Conservation (phyloP, 1,140 invertebrate species). For the Solen grandis region DNA sequence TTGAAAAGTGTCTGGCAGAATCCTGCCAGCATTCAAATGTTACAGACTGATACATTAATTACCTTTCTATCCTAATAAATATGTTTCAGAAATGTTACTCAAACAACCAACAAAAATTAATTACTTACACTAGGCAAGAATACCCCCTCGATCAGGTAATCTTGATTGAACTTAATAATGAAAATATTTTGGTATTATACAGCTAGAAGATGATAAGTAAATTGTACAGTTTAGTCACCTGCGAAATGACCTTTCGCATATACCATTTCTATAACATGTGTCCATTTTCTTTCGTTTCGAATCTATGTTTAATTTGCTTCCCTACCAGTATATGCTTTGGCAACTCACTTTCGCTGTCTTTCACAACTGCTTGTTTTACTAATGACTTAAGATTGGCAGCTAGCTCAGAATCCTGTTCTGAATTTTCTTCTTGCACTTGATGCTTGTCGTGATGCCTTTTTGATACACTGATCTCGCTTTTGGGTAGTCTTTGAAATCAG, state of each 20-base stretch:
- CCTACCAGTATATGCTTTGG: slow-evolving; percentile 41
- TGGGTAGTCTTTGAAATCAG: slow-evolving; percentile 14
- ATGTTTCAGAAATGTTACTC: no score
- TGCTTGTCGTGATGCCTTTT: slow-evolving; percentile 19
- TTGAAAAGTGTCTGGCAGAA: no score
- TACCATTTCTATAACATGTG: not conserved
- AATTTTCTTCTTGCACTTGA: slow-evolving; percentile 22
- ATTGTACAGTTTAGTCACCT: no score
- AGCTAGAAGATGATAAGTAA: no score
- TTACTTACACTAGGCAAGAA: no score
- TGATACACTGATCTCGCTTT: slow-evolving; percentile 13
- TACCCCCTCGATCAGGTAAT: no score
- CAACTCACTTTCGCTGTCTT: slow-evolving; percentile 14
- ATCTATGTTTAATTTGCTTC: slow-evolving; percentile 23
- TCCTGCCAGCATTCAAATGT: no score
- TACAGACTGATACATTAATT: no score
- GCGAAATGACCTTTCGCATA: slow-evolving; percentile 11
- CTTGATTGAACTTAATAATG: no score
- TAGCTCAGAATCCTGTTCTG: slow-evolving; percentile 30
- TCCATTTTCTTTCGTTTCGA: slow-evolving; percentile 1
- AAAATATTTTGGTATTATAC: no score
- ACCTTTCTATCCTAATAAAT: no score
- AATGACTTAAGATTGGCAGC: slow-evolving; percentile 25
- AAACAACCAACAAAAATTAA: no score
- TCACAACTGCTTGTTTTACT: slow-evolving; percentile 30